Percentiles rank a stretch among this genome's conserved stretches.
These are phyloP conservation scores for Tachina grossa DNA, from an alignment of 2,888 invertebrate species.

Conservation along the genomic window DNA sequence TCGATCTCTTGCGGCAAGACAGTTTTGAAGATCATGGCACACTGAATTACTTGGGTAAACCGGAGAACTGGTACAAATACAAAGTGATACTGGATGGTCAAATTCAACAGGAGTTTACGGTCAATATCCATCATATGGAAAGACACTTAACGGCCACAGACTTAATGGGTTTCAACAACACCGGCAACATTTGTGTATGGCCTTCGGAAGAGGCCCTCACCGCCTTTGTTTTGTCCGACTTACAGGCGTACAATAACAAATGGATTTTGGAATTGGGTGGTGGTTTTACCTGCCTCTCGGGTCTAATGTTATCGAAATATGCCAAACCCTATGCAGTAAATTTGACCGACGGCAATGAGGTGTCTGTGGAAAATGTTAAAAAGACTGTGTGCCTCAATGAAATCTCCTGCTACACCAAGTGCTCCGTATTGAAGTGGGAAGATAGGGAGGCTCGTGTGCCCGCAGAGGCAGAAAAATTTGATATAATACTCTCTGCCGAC, in stretches of 20 bases:
- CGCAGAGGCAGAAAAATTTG: slow-evolving; percentile 84
- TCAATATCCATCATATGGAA: slow-evolving; percentile 85
- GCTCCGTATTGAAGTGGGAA: slow-evolving; percentile 85
- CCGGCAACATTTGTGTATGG: slow-evolving; percentile 91
- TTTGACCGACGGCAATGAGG: slow-evolving; percentile 91
- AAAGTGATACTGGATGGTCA: slow-evolving; percentile 83
- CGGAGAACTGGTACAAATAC: slow-evolving; percentile 87
- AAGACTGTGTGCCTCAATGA: slow-evolving; percentile 87
- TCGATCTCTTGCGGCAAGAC: slow-evolving; percentile 84
- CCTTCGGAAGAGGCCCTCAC: slow-evolving; percentile 90
- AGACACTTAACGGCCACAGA: slow-evolving; percentile 87
- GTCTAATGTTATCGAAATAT: slow-evolving; percentile 88
- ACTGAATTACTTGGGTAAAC: slow-evolving; percentile 82
- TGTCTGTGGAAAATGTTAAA: slow-evolving; percentile 89
- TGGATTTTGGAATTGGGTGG: slow-evolving; percentile 91
- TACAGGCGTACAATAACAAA: slow-evolving; percentile 86
- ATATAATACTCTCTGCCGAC: slow-evolving; percentile 90
- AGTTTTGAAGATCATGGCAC: slow-evolving; percentile 82
- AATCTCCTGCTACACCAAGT: slow-evolving; percentile 84
- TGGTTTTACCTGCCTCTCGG: slow-evolving; percentile 93
- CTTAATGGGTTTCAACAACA: slow-evolving; percentile 91
- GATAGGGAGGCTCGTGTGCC: slow-evolving; percentile 77
- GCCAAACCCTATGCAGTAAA: slow-evolving; percentile 86
- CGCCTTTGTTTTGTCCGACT: slow-evolving; percentile 87
- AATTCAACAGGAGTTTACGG: slow-evolving; percentile 82